Evolutionary conservation across 2,113 vertebrate species (phyloP).

Genomic region (Takifugu flavidus): DNA sequence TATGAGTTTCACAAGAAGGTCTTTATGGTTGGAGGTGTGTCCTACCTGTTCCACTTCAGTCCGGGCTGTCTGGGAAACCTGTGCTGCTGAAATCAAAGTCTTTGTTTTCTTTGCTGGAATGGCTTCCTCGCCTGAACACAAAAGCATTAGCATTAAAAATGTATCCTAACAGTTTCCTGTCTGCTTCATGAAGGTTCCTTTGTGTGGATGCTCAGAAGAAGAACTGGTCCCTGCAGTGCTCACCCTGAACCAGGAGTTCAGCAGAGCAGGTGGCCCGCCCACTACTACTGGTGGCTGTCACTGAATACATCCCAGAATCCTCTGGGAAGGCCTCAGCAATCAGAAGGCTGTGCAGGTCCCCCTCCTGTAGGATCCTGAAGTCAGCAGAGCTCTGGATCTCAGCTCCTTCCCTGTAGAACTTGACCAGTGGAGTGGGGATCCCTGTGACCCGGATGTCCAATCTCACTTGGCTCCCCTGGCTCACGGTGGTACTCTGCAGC

Average conservation of each 20-base stretch:
- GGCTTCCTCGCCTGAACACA: constrained; percentile 83
- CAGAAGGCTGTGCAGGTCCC: constrained; percentile 92
- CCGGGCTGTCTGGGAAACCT: constrained; percentile 87
- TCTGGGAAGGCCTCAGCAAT: constrained; percentile 93
- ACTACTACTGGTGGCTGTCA: constrained; percentile 90
- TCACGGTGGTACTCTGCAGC: constrained; percentile 91
- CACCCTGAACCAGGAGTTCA: constrained; percentile 93
- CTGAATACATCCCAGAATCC: constrained; percentile 96
- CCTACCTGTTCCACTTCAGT: constrained; percentile 87
- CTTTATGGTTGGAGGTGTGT: neutral
- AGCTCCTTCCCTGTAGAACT: constrained; percentile 96
- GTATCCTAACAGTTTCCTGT: neutral
- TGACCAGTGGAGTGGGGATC: constrained; percentile 96
- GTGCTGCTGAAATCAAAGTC: constrained; percentile 88
- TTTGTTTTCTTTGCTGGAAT: constrained; percentile 98
- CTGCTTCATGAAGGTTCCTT: neutral
- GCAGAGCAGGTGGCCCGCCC: constrained; percentile 96
- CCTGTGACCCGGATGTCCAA: constrained; percentile 92
- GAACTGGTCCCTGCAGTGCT: constrained; percentile 1
- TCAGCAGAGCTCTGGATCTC: constrained; percentile 98
- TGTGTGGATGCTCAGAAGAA: neutral
- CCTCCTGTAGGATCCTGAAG: constrained; percentile 93
- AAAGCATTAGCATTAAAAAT: neutral
- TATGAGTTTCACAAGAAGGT: neutral
- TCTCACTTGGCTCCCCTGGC: constrained; percentile 92